Base-by-base conservation (phyloP, 2,888 invertebrate genomes). In the Aphrophora alni region DNA sequence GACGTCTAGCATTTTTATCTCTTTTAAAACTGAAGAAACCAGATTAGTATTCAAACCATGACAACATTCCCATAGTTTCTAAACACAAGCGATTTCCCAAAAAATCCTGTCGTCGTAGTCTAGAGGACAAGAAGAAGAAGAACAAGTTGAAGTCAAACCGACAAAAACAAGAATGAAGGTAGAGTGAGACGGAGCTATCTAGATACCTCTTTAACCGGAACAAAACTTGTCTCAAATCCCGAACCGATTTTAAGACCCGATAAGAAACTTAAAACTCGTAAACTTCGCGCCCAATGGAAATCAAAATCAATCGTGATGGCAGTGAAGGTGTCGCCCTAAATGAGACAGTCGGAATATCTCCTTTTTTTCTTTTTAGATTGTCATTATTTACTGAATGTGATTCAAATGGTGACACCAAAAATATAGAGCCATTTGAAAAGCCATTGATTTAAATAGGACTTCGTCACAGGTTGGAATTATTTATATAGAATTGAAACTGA, bases 341-440 rank as follows among this genome's bases (percentile, higher is more conserved):
- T 21, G 59, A 59, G 59, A 59, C 59, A 59, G 59, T 2, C 59
- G 59, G 59, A 21, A 21, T 59, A 59, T 59, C 44, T 44, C 17
- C 12, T 14, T 44, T 44, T 10, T 44, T 44, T 44, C 2, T 44
- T 44, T 59, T 21, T 59, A 59, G 21, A 59, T n/a, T 59, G 59
- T 21, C 59, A 21, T 59, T 59, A 59, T 44, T 44, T 44, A 44
- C 44, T 33, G 8, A 33, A 8, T 33, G 33, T 33, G 33, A 33
- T 33, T 8, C 33, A 5, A 33, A 33, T 4, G 21, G 21, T 59
- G 59, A 59, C 59, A 59, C 59, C n/a, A 59, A 21, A 59, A 21
- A 59, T 59, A 59, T 59, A 21, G 59, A 59, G 59, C 59, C 14
- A 59, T 59, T 59, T 59, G 59, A 59, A 59, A 59, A 59, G 59